Base-by-base conservation (phyloP, 2,797 vertebrate species). In the Limosa lapponica region DNA sequence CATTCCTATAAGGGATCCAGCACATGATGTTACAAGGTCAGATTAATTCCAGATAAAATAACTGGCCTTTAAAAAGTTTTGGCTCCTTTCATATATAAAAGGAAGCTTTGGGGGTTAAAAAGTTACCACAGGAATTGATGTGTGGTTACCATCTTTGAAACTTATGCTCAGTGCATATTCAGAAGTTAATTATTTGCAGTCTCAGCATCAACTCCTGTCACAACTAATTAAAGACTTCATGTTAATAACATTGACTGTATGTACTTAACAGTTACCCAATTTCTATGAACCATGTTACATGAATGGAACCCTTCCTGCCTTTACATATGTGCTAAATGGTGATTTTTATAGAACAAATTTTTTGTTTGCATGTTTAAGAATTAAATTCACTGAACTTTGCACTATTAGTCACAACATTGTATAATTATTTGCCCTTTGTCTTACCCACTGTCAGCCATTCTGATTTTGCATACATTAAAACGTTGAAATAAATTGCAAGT, bases 311-410 rank as follows among this genome's bases (percentile, higher is more conserved):
- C 16, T 71, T 70, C 20, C 46, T 57, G 17, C 39, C 36, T 85
- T 79, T 44, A 78, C 6, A 12, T 17, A 55, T 16, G 15, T 48
- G 32, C 43, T 78, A 51, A 82, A 51, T 20, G 18, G 24, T 54
- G 43, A 37, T 28, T 71, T 83, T 78, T 73, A 64, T 3, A 1
- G 46, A 71, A 71, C 11, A 84, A 82, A 79, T 84, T 65, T 39
- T 83, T 71, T 70, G 23, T 87, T 81, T 67, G 36, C 37, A 16
- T 27, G 17, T 46, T 89, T 69, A 82, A 78, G 77, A 95, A 92
- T 82, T 88, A 82, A 71, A 82, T 81, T 67, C 48, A 71, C 44
- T 89, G 72, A 89, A 89, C 58, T 93, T 91, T 46, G 84, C 32
- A 49, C 23, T 66, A 32, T 48, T 36, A 86, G 64, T 57, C 30